Conservation (phyloP, 2,797 vertebrate genomes). For the Dipus sagitta region DNA sequence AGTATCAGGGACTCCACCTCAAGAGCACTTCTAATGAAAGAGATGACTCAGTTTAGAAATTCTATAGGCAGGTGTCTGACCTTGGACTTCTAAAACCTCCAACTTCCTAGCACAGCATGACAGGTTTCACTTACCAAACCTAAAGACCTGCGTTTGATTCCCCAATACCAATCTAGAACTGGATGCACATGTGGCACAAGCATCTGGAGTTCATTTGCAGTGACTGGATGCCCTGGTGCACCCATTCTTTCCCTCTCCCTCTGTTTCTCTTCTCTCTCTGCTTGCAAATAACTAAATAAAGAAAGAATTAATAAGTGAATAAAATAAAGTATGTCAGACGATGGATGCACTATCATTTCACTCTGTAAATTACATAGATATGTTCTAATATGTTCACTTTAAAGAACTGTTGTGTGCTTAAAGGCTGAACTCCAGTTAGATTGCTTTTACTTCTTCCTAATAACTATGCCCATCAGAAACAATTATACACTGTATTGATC, state of each 20-base stretch:
- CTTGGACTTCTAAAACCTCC: neutral
- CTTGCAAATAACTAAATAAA: no score
- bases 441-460: conserved; percentile 31
- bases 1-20: neutral
- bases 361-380: conserved; percentile 55
- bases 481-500: neutral
- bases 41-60: neutral
- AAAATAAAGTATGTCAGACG: no score
- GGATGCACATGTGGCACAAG: no score
- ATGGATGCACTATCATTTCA: neutral
- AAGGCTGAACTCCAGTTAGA: conserved; percentile 27
- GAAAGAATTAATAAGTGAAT: no score
- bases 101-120: neutral
- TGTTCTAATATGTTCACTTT: neutral
- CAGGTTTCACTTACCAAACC: neutral
- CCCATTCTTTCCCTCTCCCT: no score
- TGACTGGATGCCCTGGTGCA: no score
- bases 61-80: neutral
- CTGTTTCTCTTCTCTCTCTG: no score
- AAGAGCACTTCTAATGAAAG: neutral
- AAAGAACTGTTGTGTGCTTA: conserved; percentile 3
- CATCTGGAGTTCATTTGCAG: no score
- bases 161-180: no score
- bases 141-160: neutral
- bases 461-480: neutral